Evolutionary conservation across 1,140 invertebrate species (phyloP), one percentile per base, ranked within the genome.

Genomic region (Andricus grossulariae): DNA sequence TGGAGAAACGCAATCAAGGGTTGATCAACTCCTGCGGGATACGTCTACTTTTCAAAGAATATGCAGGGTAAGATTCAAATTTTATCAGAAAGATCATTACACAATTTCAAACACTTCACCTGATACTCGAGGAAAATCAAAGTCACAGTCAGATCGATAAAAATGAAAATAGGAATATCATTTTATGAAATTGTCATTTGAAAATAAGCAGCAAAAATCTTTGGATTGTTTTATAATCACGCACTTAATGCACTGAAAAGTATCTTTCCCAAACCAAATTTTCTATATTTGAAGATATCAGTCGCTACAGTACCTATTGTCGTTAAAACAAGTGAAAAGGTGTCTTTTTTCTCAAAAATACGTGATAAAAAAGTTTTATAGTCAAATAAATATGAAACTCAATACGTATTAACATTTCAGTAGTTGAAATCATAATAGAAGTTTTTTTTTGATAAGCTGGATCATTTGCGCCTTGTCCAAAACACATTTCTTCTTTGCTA

Each of bases 1-100:
- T 66, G 97, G 97, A 11, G 97, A 98, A 88, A 97, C 95, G 39
- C 94, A 96, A 16, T 91, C 91, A 57, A 93, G 95, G 80, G 95
- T 98, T 1, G 95, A 97, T 72, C 93, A 92, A 71, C 92, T 98
- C 21, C 93, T 97, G 51, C 91, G 93, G 83, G 96, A 98, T 84
- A 95, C 96, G 21, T 92, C 94, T 74, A 91, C 94, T 39, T 97
- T 97, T 92, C 94, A 97, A 88, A 93, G 94, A 89, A 90, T 94
- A 72, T 96, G 96, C 88, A 93, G 94, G 90, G 94, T 95, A 91
- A 85, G 91, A 66, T 39, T 39, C 15, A 39, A 8, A 66, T 66
- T 66, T 66, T 72, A 8, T 72, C 49, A 50, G n/a, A 21, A 66
- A 25, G 25, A 55, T 72, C 75, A 18, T 52, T 50, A 71, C 74